phyloP scores from a whole-genome alignment of 2,888 invertebrate genomes.

The Brassicogethes aeneus region DNA sequence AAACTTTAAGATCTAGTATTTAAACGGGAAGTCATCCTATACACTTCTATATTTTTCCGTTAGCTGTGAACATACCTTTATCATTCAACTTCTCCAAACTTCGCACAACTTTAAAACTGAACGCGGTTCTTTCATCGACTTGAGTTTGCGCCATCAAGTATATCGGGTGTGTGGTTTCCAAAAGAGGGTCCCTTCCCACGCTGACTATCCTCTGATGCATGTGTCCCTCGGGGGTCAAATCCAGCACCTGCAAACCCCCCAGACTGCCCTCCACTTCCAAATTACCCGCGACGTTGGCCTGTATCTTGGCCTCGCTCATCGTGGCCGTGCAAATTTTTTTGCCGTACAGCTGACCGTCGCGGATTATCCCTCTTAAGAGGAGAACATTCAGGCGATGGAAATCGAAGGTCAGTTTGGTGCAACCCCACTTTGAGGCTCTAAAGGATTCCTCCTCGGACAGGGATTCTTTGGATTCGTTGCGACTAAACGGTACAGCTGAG shows the following conservation, averaged over 20 bases:
- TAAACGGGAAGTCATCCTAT: no score
- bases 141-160: slow-evolving; percentile 35
- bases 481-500: slow-evolving; percentile 29
- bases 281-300: slow-evolving; percentile 58
- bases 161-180: slow-evolving; percentile 41
- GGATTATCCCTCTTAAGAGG: slow-evolving; percentile 69
- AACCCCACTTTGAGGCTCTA: slow-evolving; percentile 42
- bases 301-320: slow-evolving; percentile 81
- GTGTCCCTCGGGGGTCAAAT: slow-evolving; percentile 76
- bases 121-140: slow-evolving; percentile 39
- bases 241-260: slow-evolving; percentile 84
- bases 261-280: slow-evolving; percentile 75
- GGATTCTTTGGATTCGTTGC: slow-evolving; percentile 30
- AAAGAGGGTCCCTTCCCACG: slow-evolving; percentile 68
- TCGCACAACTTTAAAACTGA: slow-evolving; percentile 45
- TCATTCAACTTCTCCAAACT: slow-evolving; percentile 20
- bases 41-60: no score
- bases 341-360: slow-evolving; percentile 61
- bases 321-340: slow-evolving; percentile 92
- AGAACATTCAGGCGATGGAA: slow-evolving; percentile 87
- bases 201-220: slow-evolving; percentile 78
- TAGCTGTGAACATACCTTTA: slow-evolving; percentile 14
- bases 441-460: slow-evolving; percentile 21
- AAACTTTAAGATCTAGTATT: no score
- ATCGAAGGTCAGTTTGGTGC: slow-evolving; percentile 83